Evolutionary conservation across 2,797 vertebrate genomes (phyloP), one percentile per base, ranked within the genome.

Genomic region (Epinephelus coioides): DNA sequence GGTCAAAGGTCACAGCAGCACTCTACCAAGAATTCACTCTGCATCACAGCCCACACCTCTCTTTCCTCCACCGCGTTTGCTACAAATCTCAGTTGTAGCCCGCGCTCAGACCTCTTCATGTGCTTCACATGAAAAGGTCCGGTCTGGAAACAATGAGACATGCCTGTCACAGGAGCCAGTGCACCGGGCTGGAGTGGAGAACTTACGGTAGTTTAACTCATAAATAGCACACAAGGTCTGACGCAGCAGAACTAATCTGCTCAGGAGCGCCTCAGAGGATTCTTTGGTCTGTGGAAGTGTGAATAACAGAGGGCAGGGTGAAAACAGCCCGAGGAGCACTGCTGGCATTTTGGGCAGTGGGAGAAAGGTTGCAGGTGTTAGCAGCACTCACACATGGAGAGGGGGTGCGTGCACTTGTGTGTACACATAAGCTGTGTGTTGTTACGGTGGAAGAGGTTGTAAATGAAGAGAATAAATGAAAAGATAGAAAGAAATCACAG

Each of bases 241-340:
- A 74, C 40, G 47, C 43, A 54, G 84, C 83, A 83, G 85, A 92
- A 88, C 89, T 86, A 92, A 94, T 92, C 62, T 53, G 60, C 53
- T 78, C 75, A 81, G 77, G 66, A 87, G 44, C 19, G 49, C 71
- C 49, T 63, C 13, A 27, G 44, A 73, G 54, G 67, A 67, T 59
- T 68, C 63, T 67, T 50, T 63, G 65, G 72, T 62, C 54, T 38
- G 69, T 17, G 47, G 50, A 83, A 78, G 77, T 76, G 81, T 87
- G 83, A 87, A 86, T 73, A 79, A 67, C 78, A 64, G 74, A 71
- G 50, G 50, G 25, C 46, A 83, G 63, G 21, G 69, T 55, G 68
- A 78, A 69, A 85, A 54, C 61, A 63, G 34, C 38, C 17, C 0
- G 46, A 68, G 69, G 14, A 50, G 23, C 2, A 15, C 40, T 64